Conservation (phyloP, 2,113 vertebrate species). For the Ptilorrhoa leucosticta region DNA sequence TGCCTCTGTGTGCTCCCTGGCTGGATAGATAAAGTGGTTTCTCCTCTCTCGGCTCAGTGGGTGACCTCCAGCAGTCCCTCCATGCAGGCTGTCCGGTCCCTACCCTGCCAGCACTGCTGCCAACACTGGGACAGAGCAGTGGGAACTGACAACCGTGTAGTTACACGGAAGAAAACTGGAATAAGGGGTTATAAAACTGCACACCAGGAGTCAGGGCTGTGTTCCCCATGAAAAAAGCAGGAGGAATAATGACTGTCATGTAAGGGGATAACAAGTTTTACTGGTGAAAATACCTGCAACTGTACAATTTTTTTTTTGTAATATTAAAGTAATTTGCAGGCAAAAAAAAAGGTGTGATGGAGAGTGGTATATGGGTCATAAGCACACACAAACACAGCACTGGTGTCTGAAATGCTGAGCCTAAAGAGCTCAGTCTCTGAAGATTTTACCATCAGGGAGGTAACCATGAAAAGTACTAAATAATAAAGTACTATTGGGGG, state of each 20-base stretch:
- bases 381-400: not conserved
- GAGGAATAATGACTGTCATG: not conserved
- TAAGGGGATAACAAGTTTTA: not conserved
- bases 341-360: not conserved
- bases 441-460: not conserved
- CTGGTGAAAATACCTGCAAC: not conserved
- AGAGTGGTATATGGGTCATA: not conserved
- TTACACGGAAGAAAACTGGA: not conserved
- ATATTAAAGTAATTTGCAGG: not conserved
- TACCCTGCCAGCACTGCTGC: not conserved
- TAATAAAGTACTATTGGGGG: slow-evolving; percentile 38
- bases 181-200: not conserved
- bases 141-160: not conserved
- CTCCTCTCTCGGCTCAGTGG: not conserved
- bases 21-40: not conserved
- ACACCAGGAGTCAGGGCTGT: not conserved
- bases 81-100: not conserved
- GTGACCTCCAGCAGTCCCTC: not conserved
- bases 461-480: slow-evolving; percentile 53
- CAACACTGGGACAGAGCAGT: not conserved
- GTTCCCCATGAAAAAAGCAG: not conserved
- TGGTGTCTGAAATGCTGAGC: not conserved
- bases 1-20: not conserved
- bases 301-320: accelerated
- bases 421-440: not conserved